Evolutionary conservation across 2,888 invertebrate species (phyloP).

Genomic region (Lepidochitona cinerea): DNA sequence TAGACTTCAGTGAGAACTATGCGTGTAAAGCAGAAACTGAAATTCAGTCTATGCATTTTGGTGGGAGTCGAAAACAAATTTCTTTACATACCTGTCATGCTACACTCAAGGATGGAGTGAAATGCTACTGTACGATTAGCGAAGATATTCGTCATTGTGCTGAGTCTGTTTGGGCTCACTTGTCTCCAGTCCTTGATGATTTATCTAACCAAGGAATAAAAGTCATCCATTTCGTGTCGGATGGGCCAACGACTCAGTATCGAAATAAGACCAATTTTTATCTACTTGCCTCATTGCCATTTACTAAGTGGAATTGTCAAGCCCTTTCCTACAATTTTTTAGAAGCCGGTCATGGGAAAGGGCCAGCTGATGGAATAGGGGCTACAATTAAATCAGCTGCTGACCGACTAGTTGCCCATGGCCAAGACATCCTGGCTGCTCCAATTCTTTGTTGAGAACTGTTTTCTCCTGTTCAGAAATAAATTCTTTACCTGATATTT

Average conservation of each 20-base stretch:
- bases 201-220: slow-evolving; percentile 11
- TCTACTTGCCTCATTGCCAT: slow-evolving; percentile 19
- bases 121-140: slow-evolving; percentile 52
- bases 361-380: slow-evolving; percentile 61
- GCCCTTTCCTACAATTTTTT: slow-evolving; percentile 59
- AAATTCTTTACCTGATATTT: no score
- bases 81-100: slow-evolving; percentile 64
- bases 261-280: slow-evolving; percentile 66
- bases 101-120: slow-evolving; percentile 29
- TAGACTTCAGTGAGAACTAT: slow-evolving; percentile 69
- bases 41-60: slow-evolving; percentile 64
- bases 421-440: slow-evolving; percentile 16
- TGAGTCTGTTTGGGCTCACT: slow-evolving; percentile 67
- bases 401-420: slow-evolving; percentile 31
- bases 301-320: slow-evolving; percentile 38
- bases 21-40: slow-evolving; percentile 58
- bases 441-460: no score
- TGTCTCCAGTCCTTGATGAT: slow-evolving; percentile 50
- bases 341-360: slow-evolving; percentile 65
- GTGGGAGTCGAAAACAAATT: slow-evolving; percentile 43
- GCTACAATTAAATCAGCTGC: slow-evolving; percentile 53
- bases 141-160: slow-evolving; percentile 55
- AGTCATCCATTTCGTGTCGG: slow-evolving; percentile 48
- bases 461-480: no score
- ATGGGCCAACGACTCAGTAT: slow-evolving; percentile 67